These are phyloP conservation scores for Apomyelois bistriatella DNA, from an alignment of 2,888 invertebrate genomes.

Conservation along the genomic window DNA sequence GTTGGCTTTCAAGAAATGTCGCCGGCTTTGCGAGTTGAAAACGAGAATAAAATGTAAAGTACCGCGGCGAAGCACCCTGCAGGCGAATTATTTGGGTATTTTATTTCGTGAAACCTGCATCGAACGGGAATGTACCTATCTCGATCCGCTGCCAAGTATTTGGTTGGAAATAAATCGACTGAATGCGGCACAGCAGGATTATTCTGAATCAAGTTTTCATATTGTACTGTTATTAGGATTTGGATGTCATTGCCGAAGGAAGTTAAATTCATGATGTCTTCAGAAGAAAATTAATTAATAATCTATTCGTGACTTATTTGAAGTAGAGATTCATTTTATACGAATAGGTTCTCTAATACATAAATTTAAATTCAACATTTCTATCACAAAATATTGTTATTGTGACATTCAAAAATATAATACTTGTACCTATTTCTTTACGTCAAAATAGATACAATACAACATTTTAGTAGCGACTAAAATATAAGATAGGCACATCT, in stretches of 20 bases:
- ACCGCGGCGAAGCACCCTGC: slow-evolving; percentile 10
- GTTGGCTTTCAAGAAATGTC: slow-evolving; percentile 9
- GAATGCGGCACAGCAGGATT: slow-evolving; percentile 30
- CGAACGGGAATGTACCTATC: slow-evolving; percentile 16
- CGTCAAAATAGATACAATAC: not conserved
- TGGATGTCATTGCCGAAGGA: no score
- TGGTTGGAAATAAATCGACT: slow-evolving; percentile 43
- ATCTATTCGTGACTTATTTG: no score
- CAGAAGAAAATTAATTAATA: no score
- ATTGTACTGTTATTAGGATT: not conserved
- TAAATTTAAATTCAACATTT: no score
- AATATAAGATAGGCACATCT: not conserved
- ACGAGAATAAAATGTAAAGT: slow-evolving; percentile 13
- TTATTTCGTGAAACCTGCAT: slow-evolving; percentile 13
- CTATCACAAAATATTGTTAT: no score
- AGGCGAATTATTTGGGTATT: slow-evolving; percentile 12
- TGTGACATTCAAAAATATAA: no score
- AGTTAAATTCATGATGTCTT: no score
- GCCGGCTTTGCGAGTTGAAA: slow-evolving; percentile 10
- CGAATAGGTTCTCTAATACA: no score
- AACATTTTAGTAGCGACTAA: not conserved
- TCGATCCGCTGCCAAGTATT: slow-evolving; percentile 43
- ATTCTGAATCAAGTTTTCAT: slow-evolving; percentile 34
- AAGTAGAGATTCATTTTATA: no score
- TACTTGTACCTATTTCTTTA: not conserved